Base-by-base conservation (phyloP, 53 echinoderm and acorn worm species). In the Antedon mediterranea region DNA sequence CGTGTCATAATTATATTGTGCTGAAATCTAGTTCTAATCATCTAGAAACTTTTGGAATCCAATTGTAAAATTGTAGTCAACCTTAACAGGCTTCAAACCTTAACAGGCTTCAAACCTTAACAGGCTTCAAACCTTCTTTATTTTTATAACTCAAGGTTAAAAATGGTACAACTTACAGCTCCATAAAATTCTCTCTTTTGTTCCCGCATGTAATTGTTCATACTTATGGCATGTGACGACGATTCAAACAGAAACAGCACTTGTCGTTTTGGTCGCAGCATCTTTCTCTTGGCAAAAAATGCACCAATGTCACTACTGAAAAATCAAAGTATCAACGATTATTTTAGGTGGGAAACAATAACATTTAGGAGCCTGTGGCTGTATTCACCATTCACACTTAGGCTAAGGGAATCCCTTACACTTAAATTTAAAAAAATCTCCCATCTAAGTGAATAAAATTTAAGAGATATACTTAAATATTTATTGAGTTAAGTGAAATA, bases 131-230 rank as follows among this genome's bases (percentile, higher is more conserved):
- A 9, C 7, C 8, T 73, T 73, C 18, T 26, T 26, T 73, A 31
- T 14, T 32, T 78, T 42, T 30, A n/a, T 20, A n/a, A n/a, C n/a
- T n/a, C n/a, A n/a, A n/a, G n/a, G n/a, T n/a, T 34, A 4, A n/a
- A n/a, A n/a, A n/a, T n/a, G n/a, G n/a, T n/a, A n/a, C n/a, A 31
- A 84, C 92, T 93, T 80, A 98, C 98, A 76, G 86, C 84, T 75
- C 98, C 98, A 83, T 98, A 98, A 76, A 90, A 98, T 76, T 92
- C 92, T 73, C 93, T 93, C 71, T 98, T 98, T 77, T 98, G 98
- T 83, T 98, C 98, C 76, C 93, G 32, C 83, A 98, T 92, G 85
- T 93, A 98, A 83, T 90, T 92, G 29, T 93, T 93, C 98, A 98
- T 90, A 57, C 98, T 98, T 76, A 98, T 98, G 28, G 98, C 98